These are phyloP conservation scores for Gobionotothen gibberifrons DNA, from an alignment of 2,797 vertebrate species.

Conservation along the genomic window DNA sequence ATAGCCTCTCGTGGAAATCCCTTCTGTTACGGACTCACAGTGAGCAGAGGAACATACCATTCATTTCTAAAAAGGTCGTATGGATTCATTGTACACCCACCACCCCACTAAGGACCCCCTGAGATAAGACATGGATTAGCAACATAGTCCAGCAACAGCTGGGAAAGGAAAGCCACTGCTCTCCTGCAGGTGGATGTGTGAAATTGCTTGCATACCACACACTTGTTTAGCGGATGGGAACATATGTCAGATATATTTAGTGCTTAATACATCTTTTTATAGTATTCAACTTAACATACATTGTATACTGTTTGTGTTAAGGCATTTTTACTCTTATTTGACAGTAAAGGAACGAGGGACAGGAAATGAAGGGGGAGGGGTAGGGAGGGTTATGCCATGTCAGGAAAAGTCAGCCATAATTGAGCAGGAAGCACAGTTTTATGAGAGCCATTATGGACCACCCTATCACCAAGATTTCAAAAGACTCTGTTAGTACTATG, in stretches of 20 bases:
- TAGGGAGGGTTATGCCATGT: neutral
- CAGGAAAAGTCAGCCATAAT: neutral
- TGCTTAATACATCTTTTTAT: neutral
- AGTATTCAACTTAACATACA: neutral
- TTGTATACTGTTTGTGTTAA: neutral
- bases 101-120: slow-evolving; percentile 24
- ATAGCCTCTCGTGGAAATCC: slow-evolving; percentile 31
- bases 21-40: slow-evolving; percentile 29
- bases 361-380: neutral
- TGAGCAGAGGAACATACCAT: slow-evolving; percentile 45
- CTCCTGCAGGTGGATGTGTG: slow-evolving; percentile 53
- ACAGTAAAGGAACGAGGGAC: neutral
- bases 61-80: slow-evolving; percentile 53
- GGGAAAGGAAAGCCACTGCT: slow-evolving; percentile 18
- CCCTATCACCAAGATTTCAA: neutral
- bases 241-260: slow-evolving; percentile 25
- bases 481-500: neutral
- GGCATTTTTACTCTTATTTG: neutral
- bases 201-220: slow-evolving; percentile 30
- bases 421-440: neutral
- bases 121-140: slow-evolving; percentile 46
- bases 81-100: slow-evolving; percentile 42
- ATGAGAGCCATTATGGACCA: neutral
- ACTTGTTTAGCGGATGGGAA: slow-evolving; percentile 34
- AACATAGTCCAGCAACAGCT: slow-evolving; percentile 59